Conservation (phyloP, 2,113 vertebrate species). For the Bos indicus region DNA sequence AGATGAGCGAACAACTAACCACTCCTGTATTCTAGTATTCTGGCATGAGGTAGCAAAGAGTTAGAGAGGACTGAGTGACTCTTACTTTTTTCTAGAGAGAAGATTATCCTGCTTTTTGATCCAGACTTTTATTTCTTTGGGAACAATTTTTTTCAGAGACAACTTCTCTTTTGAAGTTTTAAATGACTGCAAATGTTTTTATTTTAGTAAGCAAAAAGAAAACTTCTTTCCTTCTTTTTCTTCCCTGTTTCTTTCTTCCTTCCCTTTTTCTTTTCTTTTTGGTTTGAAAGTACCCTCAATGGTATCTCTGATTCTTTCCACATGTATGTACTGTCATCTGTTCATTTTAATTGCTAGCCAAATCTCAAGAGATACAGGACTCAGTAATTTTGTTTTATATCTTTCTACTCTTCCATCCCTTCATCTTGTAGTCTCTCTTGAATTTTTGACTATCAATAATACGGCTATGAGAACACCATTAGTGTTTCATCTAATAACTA, state of each 20-base stretch:
- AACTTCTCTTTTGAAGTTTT: neutral
- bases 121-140: neutral
- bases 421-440: neutral
- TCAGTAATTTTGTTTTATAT: neutral
- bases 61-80: neutral
- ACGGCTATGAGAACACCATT: neutral
- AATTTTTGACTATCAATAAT: neutral
- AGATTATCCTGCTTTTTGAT: neutral
- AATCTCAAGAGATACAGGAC: neutral
- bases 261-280: fast-evolving
- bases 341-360: neutral
- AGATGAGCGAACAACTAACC: neutral
- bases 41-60: neutral
- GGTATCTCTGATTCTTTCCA: neutral
- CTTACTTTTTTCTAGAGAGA: neutral
- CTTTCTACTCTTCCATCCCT: neutral
- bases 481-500: constrained; percentile 1
- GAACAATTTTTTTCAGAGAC: neutral
- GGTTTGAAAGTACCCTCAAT: neutral
- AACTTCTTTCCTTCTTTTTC: neutral
- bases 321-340: neutral
- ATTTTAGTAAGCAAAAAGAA: neutral
- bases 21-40: neutral
- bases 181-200: neutral
- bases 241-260: no score